Base-by-base conservation (phyloP, 2,113 vertebrate species). In the Sus scrofa region DNA sequence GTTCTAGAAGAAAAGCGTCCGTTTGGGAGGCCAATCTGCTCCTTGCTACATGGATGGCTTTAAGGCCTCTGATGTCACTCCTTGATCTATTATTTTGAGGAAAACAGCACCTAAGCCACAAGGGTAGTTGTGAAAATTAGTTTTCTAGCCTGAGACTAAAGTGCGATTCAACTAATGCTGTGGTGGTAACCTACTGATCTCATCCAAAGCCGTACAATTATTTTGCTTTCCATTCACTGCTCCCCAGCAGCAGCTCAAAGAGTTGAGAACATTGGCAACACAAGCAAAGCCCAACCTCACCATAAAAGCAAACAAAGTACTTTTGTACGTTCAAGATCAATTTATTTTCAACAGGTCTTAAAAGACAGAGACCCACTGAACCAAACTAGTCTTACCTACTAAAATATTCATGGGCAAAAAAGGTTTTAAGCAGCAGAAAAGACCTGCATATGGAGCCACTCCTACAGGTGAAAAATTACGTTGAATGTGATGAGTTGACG, bases 71-170 rank as follows among this genome's bases (percentile, higher is more conserved):
- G n/a, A 65, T 39, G 7, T 8, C 12, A 6, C 67, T 71, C 83
- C 79, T 95, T 56, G 11, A 62, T 24, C 20, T 67, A 9, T 67
- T 65, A 44, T 56, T 50, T 58, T 85, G 27, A 27, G 50, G 60
- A 22, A 20, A 93, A 60, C 1, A 24, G 8, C 63, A 82, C 18
- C 89, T 60, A 75, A 44, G 19, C 70, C 39, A 84, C 27, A 91
- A 15, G 5, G 44, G 56, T 32, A 50, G 8, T 34, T 56, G 18
- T 39, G 24, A 92, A 88, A 86, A 86, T 68, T 74, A 56, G 18
- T 75, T 91, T 82, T 78, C 32, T 75, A 89, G 65, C 30, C 54
- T 83, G 91, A 89, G 86, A 86, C 37, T 81, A 85, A 92, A 94
- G 92, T 83, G 74, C 85, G 92, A 81, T 18, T 86, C 34, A 67